Conservation (phyloP, 2,113 vertebrate species). For the Melospiza melodia region DNA sequence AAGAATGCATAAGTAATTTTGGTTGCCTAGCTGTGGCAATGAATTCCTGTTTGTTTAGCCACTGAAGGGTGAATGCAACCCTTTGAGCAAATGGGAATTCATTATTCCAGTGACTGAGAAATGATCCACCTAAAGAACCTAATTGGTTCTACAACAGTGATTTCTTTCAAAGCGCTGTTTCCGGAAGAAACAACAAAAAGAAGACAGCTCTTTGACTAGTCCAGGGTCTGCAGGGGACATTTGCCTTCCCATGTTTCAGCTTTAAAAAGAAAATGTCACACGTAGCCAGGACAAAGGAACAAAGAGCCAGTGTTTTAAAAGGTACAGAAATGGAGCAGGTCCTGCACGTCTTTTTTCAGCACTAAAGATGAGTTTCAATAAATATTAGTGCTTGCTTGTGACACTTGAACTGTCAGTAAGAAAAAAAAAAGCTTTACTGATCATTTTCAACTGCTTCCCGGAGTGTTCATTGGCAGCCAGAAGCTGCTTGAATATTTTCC, state of each 20-base stretch:
- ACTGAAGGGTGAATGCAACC: constrained; percentile 50
- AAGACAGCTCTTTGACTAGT: constrained; percentile 47
- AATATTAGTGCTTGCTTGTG: background rate
- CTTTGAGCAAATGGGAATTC: constrained; percentile 65
- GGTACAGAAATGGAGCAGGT: background rate
- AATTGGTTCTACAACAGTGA: constrained; percentile 55
- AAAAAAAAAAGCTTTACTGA: background rate
- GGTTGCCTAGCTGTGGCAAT: constrained; percentile 50
- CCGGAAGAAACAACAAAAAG: constrained; percentile 17
- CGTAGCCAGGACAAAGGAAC: background rate
- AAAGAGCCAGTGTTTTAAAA: background rate
- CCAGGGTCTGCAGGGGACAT: background rate
- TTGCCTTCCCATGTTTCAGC: constrained; percentile 35
- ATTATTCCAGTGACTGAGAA: constrained; percentile 55
- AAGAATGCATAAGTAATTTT: constrained; percentile 56
- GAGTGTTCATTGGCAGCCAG: background rate
- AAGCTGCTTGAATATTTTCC: constrained; percentile 2
- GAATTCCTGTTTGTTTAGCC: constrained; percentile 68
- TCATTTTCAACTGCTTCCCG: background rate
- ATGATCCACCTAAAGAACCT: constrained; percentile 59
- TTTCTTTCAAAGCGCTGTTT: constrained; percentile 39
- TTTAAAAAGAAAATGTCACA: constrained; percentile 29
- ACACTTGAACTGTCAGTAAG: background rate
- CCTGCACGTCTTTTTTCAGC: background rate
- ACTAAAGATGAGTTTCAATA: background rate